Conservation (phyloP, 1,140 invertebrate genomes). For the Heterodera schachtii region DNA sequence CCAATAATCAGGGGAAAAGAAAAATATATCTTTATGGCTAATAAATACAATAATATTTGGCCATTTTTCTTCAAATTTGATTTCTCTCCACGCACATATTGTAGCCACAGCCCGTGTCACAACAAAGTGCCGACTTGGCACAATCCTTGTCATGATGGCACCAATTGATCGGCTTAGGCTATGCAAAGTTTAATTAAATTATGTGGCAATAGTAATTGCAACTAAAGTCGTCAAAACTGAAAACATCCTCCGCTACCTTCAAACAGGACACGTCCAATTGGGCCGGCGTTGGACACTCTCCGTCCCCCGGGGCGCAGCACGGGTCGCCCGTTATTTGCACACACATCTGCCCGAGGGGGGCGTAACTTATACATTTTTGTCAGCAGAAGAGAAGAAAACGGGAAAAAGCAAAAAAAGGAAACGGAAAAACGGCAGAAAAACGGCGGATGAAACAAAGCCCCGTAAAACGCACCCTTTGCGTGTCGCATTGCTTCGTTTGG, state of each 20-base stretch:
- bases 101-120: slow-evolving; percentile 31
- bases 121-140: slow-evolving; percentile 18
- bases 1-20: neutral
- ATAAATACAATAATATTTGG: neutral
- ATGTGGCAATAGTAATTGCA: neutral
- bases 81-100: slow-evolving; percentile 32
- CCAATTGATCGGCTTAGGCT: slow-evolving; percentile 28
- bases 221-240: neutral
- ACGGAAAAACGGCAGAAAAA: too few relatives aligned
- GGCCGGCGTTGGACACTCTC: slow-evolving; percentile 25
- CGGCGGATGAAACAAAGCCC: too few relatives aligned
- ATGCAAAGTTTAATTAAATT: neutral
- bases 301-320: slow-evolving; percentile 19
- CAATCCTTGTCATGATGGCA: slow-evolving; percentile 29
- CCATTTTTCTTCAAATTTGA: slow-evolving; percentile 11
- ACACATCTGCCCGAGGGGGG: slow-evolving; percentile 9
- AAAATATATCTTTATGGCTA: too few relatives aligned
- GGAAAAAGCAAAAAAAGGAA: too few relatives aligned
- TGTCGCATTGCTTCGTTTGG: slow-evolving; percentile 15
- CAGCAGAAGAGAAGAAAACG: too few relatives aligned
- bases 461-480: slow-evolving; percentile 10
- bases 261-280: slow-evolving; percentile 19
- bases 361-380: too few relatives aligned
- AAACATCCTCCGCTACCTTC: neutral
- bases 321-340: slow-evolving; percentile 26